phyloP scores from a whole-genome alignment of 2,888 invertebrate genomes.

The Hyppa rectilinea region DNA sequence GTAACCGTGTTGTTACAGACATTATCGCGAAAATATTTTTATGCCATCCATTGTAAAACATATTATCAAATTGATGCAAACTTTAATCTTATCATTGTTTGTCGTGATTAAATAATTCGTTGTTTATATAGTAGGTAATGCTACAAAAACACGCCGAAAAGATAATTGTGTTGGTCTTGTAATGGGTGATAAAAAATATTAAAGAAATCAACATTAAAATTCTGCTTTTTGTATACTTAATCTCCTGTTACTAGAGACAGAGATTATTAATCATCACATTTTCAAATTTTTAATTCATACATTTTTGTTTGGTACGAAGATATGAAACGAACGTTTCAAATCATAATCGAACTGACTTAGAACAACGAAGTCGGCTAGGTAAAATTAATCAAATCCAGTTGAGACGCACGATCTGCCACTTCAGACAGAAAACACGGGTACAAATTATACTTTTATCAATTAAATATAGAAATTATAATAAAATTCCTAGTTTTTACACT shows the following conservation, averaged over 20 bases:
- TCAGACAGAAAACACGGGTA: background rate
- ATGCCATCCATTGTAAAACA: background rate
- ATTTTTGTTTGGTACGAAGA: background rate
- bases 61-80: background rate
- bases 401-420: background rate
- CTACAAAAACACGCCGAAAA: background rate
- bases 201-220: background rate
- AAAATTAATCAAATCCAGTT: background rate
- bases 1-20: background rate
- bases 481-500: background rate
- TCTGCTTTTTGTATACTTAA: no score
- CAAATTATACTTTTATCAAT: background rate
- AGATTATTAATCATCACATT: background rate
- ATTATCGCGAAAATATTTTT: background rate
- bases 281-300: background rate
- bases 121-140: background rate
- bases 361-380: conserved; percentile 8
- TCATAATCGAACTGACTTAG: background rate
- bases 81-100: background rate
- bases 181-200: background rate
- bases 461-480: background rate
- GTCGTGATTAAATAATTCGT: conserved; percentile 2
- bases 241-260: no score
- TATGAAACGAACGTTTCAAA: conserved; percentile 16
- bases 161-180: no score